phyloP scores from a whole-genome alignment of 2,888 invertebrate species.

The Microctonus aethiopoides region DNA sequence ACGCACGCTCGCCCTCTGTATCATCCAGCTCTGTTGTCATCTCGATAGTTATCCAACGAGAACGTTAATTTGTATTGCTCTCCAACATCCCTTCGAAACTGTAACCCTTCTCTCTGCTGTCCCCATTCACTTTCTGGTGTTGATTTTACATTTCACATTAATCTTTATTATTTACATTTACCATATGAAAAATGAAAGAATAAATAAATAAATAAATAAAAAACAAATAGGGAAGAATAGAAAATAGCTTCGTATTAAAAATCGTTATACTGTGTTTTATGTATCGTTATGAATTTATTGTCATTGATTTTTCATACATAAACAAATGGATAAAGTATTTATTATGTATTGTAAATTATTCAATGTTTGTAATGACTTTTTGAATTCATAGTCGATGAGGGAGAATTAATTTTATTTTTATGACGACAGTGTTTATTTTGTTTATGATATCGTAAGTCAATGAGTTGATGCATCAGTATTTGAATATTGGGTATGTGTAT shows the following conservation, averaged over 20 bases:
- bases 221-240: neutral
- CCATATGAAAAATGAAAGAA: neutral
- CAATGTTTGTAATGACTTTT: too few species aligned
- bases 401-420: neutral
- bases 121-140: neutral
- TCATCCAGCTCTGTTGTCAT: constrained; percentile 17
- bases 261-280: neutral
- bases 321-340: too few species aligned
- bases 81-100: too few species aligned
- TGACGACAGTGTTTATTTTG: neutral
- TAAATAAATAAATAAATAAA: neutral
- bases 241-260: too few species aligned
- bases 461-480: neutral
- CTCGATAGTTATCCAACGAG: neutral
- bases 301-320: too few species aligned
- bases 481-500: constrained; percentile 10
- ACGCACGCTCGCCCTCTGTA: constrained; percentile 25
- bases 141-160: neutral
- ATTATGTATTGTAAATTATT: too few species aligned
- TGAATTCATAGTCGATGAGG: too few species aligned
- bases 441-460: neutral
- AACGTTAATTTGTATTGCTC: neutral
- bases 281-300: too few species aligned
- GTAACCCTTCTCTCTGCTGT: neutral
- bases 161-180: neutral